A percentile compares a stretch with the other conserved stretches of the same genome.
These are phyloP conservation scores for Enteromius viviparus DNA, from an alignment of 2,797 vertebrate species.

Conservation along the genomic window DNA sequence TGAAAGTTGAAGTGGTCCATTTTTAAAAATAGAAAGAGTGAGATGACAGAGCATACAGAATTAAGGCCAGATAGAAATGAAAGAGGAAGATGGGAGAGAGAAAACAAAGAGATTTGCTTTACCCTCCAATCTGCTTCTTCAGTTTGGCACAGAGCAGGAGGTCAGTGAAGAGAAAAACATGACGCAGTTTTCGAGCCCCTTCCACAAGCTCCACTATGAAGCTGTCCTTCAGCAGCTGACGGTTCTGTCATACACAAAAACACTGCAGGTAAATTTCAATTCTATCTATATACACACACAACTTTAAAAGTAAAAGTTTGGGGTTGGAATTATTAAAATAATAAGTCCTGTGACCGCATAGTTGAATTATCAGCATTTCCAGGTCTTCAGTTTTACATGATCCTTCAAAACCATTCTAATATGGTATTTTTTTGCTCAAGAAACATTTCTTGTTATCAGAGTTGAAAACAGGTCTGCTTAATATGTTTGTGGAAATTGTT, in stretches of 20 bases:
- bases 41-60: not conserved
- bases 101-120: constrained; percentile 58
- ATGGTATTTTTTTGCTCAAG: no score
- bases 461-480: no score
- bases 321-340: not conserved
- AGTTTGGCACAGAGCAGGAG: constrained; percentile 97
- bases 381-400: no score
- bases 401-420: no score
- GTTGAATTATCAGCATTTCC: no score
- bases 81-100: not conserved
- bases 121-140: constrained; percentile 98
- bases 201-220: constrained; percentile 99
- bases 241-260: constrained; percentile 76
- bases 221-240: constrained; percentile 96
- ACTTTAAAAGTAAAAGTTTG: not conserved
- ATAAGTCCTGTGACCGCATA: not conserved
- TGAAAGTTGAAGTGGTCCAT: not conserved
- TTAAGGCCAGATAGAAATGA: not conserved
- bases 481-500: no score
- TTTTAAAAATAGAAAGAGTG: constrained; percentile 1
- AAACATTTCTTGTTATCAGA: no score
- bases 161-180: constrained; percentile 96
- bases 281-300: not conserved
- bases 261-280: not conserved
- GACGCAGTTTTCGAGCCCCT: constrained; percentile 94